A percentile compares a stretch with the other conserved stretches of the same genome.
Conservation (phyloP, 2,888 invertebrate genomes). For the Lycocerus yunnanus region DNA sequence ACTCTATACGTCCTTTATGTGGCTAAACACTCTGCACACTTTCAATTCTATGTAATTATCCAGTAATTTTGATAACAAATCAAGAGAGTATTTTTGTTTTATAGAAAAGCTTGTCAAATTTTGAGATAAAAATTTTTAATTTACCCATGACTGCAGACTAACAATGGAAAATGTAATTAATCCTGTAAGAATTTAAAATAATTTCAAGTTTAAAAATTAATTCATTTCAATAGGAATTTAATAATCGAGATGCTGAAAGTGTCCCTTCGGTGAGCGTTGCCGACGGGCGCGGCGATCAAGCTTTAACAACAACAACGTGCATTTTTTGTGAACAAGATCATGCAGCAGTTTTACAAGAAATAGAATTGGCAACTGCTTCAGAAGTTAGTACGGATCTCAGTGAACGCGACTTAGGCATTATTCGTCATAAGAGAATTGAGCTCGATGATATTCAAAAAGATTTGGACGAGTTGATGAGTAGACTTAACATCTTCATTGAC, state of each 20-base stretch:
- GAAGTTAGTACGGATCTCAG: background rate
- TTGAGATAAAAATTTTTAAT: background rate
- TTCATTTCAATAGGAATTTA: background rate
- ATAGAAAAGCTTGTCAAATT: background rate
- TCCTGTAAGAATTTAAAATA: background rate
- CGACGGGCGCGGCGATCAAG: background rate
- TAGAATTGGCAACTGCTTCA: background rate
- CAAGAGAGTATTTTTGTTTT: background rate
- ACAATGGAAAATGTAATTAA: background rate
- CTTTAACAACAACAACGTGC: background rate
- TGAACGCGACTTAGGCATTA: background rate
- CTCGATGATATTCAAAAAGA: constrained; percentile 31
- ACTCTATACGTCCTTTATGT: too few relatives aligned
- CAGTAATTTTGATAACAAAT: background rate
- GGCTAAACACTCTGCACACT: too few relatives aligned
- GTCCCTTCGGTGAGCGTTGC: background rate
- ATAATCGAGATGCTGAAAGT: background rate
- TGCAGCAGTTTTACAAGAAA: background rate
- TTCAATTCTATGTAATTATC: too few relatives aligned
- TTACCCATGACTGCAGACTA: background rate
- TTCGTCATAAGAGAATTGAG: constrained; percentile 6
- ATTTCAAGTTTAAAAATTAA: background rate
- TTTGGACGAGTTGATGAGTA: constrained; percentile 30
- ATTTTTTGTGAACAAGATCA: background rate
- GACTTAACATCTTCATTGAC: constrained; percentile 29